Evolutionary conservation across 1,140 invertebrate genomes (phyloP).

Genomic region (Maniola jurtina): DNA sequence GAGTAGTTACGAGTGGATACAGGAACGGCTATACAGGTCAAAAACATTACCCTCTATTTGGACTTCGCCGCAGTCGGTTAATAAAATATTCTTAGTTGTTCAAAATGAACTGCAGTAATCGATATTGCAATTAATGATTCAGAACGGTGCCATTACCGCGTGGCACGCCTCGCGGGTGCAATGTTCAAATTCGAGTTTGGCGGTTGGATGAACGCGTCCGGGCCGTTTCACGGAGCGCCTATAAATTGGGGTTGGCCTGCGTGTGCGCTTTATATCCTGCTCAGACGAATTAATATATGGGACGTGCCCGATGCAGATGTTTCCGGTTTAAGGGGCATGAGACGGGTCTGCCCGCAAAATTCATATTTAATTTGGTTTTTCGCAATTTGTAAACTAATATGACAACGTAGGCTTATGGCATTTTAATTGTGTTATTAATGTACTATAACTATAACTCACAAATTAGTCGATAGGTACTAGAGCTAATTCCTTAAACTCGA

Average conservation of each 20-base stretch:
- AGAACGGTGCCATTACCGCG: conserved; percentile 56
- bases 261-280: conserved; percentile 24
- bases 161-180: conserved; percentile 39
- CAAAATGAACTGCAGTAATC: conserved; percentile 27
- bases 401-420: no score
- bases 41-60: no score
- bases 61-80: no score
- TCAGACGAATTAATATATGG: conserved; percentile 13
- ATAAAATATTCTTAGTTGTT: neutral
- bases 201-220: conserved; percentile 9
- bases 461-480: no score
- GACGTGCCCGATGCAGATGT: conserved; percentile 24
- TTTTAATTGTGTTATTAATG: no score
- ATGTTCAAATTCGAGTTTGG: conserved; percentile 31
- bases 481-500: no score
- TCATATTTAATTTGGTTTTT: no score
- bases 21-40: no score
- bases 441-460: no score
- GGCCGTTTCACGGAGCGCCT: conserved; percentile 20
- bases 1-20: no score
- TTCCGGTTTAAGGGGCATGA: conserved; percentile 23
- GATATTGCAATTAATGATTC: conserved; percentile 53
- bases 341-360: no score
- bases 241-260: conserved; percentile 30
- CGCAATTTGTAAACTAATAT: no score